A percentile compares a stretch with the other conserved stretches of the same genome.
phyloP scores from a whole-genome alignment of 1,140 invertebrate species.

The Hestina assimilis region DNA sequence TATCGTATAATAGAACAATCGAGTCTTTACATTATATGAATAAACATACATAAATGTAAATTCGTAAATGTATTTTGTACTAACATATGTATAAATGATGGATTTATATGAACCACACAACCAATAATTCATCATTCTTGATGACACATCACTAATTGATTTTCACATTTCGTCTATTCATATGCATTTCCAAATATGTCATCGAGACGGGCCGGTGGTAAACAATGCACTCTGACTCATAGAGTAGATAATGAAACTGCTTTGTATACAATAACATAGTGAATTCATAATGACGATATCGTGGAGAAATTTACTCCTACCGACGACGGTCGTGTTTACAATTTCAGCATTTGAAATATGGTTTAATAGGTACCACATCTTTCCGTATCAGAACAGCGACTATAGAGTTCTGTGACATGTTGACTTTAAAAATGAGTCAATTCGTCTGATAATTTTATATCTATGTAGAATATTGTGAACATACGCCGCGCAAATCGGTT shows the following conservation, averaged over 20 bases:
- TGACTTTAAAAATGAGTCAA: too few relatives aligned
- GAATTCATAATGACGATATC: not conserved
- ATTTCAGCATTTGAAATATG: not conserved
- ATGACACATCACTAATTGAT: slow-evolving; percentile 39
- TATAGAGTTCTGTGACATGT: too few relatives aligned
- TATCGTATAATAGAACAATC: not conserved
- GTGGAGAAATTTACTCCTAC: slow-evolving; percentile 6
- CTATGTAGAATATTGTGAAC: too few relatives aligned
- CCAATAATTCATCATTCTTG: slow-evolving; percentile 15
- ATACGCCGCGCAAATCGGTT: too few relatives aligned
- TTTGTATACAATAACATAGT: slow-evolving; percentile 40
- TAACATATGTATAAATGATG: not conserved
- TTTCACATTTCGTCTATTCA: slow-evolving; percentile 37
- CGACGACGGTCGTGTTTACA: too few relatives aligned
- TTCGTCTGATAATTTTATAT: too few relatives aligned
- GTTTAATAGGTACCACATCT: too few relatives aligned
- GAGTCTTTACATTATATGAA: not conserved
- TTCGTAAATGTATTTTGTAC: not conserved
- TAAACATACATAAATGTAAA: not conserved
- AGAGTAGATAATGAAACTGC: slow-evolving; percentile 49
- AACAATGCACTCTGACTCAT: slow-evolving; percentile 61
- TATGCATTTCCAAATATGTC: slow-evolving; percentile 45
- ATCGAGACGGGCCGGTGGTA: slow-evolving; percentile 39
- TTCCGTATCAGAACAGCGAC: too few relatives aligned
- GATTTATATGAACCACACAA: slow-evolving; percentile 3